Percentiles rank a stretch among this genome's conserved stretches.
Evolutionary conservation across 2,888 invertebrate genomes (phyloP).

Genomic region (Dryadula phaetusa): DNA sequence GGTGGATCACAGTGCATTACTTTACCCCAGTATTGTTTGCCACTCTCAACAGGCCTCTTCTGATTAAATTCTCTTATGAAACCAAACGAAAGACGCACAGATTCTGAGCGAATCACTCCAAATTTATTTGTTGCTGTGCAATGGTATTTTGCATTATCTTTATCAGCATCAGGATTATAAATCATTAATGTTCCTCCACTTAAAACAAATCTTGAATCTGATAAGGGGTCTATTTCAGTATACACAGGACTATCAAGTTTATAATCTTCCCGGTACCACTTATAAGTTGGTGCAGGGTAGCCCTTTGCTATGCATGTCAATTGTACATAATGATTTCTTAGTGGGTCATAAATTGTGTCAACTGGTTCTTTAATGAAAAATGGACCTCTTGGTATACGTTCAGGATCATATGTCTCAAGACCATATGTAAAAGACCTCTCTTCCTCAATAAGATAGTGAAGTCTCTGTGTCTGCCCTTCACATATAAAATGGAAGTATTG

Average conservation of each 20-base stretch:
- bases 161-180: conserved; percentile 90
- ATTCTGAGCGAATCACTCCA: conserved; percentile 95
- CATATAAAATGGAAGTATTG: conserved; percentile 93
- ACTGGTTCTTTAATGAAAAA: conserved; percentile 93
- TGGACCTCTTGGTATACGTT: conserved; percentile 93
- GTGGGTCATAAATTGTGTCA: conserved; percentile 92
- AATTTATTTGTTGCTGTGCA: conserved; percentile 95
- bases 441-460: conserved; percentile 89
- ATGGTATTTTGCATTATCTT: conserved; percentile 95
- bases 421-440: conserved; percentile 94
- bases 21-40: conserved; percentile 97
- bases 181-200: conserved; percentile 97
- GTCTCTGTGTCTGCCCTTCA: conserved; percentile 90
- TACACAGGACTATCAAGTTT: conserved; percentile 90
- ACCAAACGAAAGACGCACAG: conserved; percentile 94
- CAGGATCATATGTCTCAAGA: conserved; percentile 90
- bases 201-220: conserved; percentile 90
- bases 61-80: conserved; percentile 95
- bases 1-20: conserved; percentile 96
- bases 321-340: conserved; percentile 90
- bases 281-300: conserved; percentile 94
- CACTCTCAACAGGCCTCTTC: conserved; percentile 92
- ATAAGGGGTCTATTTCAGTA: conserved; percentile 90
- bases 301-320: conserved; percentile 93
- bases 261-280: conserved; percentile 95